Evolutionary conservation across 2,797 vertebrate species (phyloP).

Genomic region (Falco concolor): DNA sequence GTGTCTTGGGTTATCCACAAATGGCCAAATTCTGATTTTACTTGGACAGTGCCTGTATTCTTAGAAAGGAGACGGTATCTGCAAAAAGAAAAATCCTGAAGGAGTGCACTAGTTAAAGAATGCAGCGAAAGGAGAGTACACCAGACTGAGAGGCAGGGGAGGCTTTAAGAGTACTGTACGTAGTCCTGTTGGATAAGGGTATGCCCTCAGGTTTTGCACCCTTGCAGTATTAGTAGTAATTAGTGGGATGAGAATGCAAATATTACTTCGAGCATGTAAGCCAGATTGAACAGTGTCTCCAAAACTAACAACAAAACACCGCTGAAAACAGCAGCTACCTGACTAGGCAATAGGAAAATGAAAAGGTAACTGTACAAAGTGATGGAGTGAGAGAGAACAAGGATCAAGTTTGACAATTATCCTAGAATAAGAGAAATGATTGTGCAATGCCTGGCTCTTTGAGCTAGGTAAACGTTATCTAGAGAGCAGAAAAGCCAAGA

Average conservation of each 20-base stretch:
- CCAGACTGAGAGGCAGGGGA: background rate
- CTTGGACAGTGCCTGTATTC: background rate
- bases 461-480: background rate
- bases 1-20: background rate
- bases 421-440: background rate
- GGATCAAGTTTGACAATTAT: background rate
- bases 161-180: background rate
- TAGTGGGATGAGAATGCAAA: background rate
- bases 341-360: background rate
- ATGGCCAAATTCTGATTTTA: background rate
- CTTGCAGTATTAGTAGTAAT: background rate
- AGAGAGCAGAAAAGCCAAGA: background rate
- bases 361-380: fast-evolving
- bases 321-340: background rate
- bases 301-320: background rate
- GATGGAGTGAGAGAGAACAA: background rate
- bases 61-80: background rate
- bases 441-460: background rate
- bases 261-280: background rate
- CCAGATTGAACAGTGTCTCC: background rate
- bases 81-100: background rate
- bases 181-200: background rate
- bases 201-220: background rate
- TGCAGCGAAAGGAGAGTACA: background rate
- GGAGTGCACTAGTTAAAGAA: background rate